Evolutionary conservation across 30 jellyfish, hydroid and myxozoan species (phyloP), one percentile per base, ranked within the genome.

Genomic region (Mastigias papua): DNA sequence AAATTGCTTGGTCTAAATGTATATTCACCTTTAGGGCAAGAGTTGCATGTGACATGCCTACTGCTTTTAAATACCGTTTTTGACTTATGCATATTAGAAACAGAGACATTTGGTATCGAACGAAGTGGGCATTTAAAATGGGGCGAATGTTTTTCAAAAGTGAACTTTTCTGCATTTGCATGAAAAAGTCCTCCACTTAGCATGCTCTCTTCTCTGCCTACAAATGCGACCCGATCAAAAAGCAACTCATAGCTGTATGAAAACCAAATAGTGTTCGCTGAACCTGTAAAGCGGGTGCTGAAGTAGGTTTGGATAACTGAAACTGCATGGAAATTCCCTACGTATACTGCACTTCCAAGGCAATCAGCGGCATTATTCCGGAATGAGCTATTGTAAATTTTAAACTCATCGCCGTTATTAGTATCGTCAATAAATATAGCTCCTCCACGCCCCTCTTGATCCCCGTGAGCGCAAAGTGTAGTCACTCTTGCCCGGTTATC

Each of bases 381-480:
- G 16, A 69, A 69, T 31, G 54, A 35, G 32, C 61, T 2, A 28
- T 28, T 20, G 22, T 25, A 16, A 26, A 69, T 31, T 28, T 8
- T 31, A 34, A 48, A 6, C 6, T 28, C n/a, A 7, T 4, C 7
- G 1, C 7, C 23, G n/a, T 60, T 13, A 46, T 29, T 26, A 9
- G 4, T 10, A 28, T 37, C 60, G 29, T 20, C 26, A 46, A 31
- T 2, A 28, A 69, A 46, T 7, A 69, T 20, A 27, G 80, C 80
- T 28, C 80, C 80, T 69, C 80, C 80, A 31, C 33, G 9, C 30
- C 80, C 80, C 16, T 13, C 30, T 31, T 29, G 80, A 22, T 26
- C 58, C 26, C 15, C 1, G 27, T 69, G 32, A 16, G 61, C 80
- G 58, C 80, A 69, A 8, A 69, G 29, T 7, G 61, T 9, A 48